These are phyloP conservation scores for Lepidocyrtinus sp. DNA, from an alignment of 2,888 invertebrate species.

Conservation along the genomic window DNA sequence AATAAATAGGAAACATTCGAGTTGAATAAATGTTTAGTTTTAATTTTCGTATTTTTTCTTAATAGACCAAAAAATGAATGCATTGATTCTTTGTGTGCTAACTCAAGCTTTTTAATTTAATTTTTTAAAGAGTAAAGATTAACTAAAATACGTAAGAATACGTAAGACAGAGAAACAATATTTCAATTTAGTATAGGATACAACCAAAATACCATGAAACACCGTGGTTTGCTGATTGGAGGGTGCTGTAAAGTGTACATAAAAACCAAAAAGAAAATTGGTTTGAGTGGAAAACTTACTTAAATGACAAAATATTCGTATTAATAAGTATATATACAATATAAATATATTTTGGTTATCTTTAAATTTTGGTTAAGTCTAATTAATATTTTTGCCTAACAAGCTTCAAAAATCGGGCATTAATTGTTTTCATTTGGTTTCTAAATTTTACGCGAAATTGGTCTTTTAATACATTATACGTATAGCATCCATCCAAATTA, in stretches of 20 bases:
- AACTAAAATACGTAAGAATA: constrained; percentile 2
- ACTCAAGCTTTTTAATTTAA: constrained; percentile 32
- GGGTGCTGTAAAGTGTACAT: constrained; percentile 70
- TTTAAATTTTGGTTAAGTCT: background rate
- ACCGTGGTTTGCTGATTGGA: constrained; percentile 70
- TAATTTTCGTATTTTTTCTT: background rate
- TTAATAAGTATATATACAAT: constrained; percentile 1
- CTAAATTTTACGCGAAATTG: background rate
- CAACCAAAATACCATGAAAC: constrained; percentile 55
- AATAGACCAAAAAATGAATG: background rate
- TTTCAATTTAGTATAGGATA: constrained; percentile 33
- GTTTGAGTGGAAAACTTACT: background rate
- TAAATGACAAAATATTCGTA: constrained; percentile 21
- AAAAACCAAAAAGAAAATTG: constrained; percentile 2
- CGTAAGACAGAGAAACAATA: constrained; percentile 13
- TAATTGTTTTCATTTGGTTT: background rate
- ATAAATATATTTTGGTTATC: background rate
- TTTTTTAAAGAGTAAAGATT: constrained; percentile 32
- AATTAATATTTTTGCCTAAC: background rate
- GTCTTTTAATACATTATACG: background rate
- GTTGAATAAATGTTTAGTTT: background rate
- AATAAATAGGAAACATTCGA: background rate
- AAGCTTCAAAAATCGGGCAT: background rate
- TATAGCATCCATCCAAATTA: constrained; percentile 44
- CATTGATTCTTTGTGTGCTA: constrained; percentile 49